Percentiles rank a stretch among this genome's conserved stretches.
Evolutionary conservation across 64 coral and sea anemone species (phyloP).

Genomic region (Montipora capricornis): DNA sequence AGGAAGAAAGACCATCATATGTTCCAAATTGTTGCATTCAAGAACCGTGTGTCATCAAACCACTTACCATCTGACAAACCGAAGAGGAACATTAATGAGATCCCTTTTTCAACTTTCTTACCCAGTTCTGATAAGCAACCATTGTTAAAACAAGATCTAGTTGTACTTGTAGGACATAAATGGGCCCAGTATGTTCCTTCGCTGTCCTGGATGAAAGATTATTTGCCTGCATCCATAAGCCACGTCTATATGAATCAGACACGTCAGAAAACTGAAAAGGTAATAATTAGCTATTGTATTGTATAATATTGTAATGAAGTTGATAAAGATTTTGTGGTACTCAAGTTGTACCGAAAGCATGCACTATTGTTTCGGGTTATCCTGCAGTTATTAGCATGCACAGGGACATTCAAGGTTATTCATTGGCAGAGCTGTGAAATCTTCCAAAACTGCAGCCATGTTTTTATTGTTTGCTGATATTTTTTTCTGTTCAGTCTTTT

Average conservation of each 20-base stretch:
- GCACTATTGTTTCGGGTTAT: not conserved
- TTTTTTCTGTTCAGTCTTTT: not conserved
- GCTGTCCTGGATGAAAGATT: conserved; percentile 50
- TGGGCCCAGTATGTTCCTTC: conserved; percentile 64
- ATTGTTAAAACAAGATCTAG: not conserved
- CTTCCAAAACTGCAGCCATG: too few relatives aligned
- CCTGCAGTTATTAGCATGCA: not conserved
- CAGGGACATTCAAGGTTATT: too few relatives aligned
- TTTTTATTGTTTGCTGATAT: not conserved
- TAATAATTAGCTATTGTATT: not conserved
- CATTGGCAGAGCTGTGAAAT: too few relatives aligned
- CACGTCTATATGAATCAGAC: conserved; percentile 57
- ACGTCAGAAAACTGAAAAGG: conserved; percentile 63
- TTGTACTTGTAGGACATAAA: conserved; percentile 47
- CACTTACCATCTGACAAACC: conserved; percentile 19
- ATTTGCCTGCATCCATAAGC: conserved; percentile 34
- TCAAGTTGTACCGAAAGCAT: not conserved
- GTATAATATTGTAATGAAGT: conserved; percentile 31
- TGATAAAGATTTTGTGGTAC: conserved; percentile 41
- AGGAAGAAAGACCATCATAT: conserved; percentile 74
- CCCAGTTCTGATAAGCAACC: conserved; percentile 48
- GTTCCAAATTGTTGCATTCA: conserved; percentile 64
- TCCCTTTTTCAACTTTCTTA: conserved; percentile 51
- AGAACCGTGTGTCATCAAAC: conserved; percentile 46
- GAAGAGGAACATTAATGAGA: not conserved